Base-by-base conservation (phyloP, 2,113 vertebrate genomes). In the Boleophthalmus pectinirostris region DNA sequence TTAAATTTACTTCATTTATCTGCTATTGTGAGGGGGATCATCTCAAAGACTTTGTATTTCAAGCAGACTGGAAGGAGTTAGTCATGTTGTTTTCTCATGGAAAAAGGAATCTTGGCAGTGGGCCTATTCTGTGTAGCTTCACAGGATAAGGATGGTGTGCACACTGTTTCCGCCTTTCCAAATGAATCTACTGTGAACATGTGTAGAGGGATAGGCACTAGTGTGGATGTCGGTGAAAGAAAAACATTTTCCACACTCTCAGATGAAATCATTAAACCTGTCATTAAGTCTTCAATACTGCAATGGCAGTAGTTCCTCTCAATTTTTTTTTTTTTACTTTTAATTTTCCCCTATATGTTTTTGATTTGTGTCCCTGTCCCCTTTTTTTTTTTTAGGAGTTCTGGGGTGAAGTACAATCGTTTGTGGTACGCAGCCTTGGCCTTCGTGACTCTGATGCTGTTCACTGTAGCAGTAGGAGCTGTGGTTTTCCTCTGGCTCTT, bases 371-470 rank as follows among this genome's bases (percentile, higher is more conserved):
- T 12, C 51, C 66, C 8, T 60, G 53, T 54, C 21, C 77, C 51
- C 69, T 18, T 60, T 5, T n/a, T n/a, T n/a, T n/a, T 71, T 49
- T 82, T 54, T 89, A 99, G 98, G 98, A 95, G 88, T 45, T 95
- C 97, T 25, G 96, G 97, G 33, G 94, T 94, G 2, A 89, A 90
- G 64, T 93, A 92, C 56, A 98, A 97, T 85, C 95, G 95, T 75
- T 72, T 96, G 76, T 98, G 97, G 97, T 97, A 94, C 0, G 96
- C 94, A 0, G 94, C 95, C 1, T 92, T 99, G 78, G 94, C 95
- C 68, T 83, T 99, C 10, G 96, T 93, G 63, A 97, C 95, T 0
- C 94, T 99, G 33, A 11, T 92, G 69, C 91, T 98, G 70, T 99
- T 97, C 86, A 96, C 94, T 0, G 0, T 95, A 0, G 95, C 97